These are phyloP conservation scores for Apeira syringaria DNA, from an alignment of 2,888 invertebrate genomes.

Conservation along the genomic window DNA sequence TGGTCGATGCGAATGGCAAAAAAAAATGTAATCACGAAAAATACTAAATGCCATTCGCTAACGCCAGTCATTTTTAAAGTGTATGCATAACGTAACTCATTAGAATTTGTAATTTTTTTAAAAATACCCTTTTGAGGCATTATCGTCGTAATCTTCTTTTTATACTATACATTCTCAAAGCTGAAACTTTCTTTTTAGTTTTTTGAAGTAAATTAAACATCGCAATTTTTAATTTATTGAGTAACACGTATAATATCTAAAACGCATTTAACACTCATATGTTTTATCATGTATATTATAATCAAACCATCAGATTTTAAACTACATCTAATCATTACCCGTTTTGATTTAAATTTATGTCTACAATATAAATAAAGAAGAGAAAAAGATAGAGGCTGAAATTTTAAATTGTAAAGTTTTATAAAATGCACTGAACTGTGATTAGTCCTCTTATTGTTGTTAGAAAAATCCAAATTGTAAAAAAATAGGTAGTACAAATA, in stretches of 20 bases:
- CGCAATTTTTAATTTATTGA: no score
- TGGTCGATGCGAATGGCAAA: conserved; percentile 6
- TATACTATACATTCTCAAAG: no score
- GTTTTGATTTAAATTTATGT: conserved; percentile 3
- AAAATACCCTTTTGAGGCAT: no score
- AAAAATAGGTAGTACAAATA: conserved; percentile 39
- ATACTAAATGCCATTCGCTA: conserved; percentile 4
- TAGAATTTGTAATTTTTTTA: no score
- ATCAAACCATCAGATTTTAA: no score
- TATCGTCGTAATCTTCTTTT: no score
- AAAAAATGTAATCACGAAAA: conserved; percentile 8
- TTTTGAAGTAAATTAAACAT: no score
- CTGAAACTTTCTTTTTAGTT: no score
- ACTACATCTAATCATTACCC: conserved; percentile 1
- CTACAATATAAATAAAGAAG: conserved; percentile 5
- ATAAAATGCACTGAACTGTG: conserved; percentile 42
- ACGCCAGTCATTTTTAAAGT: conserved; percentile 3
- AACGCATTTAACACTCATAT: no score
- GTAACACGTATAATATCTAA: no score
- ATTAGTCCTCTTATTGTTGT: conserved; percentile 38
- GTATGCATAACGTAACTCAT: conserved; percentile 14
- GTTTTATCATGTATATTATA: no score
- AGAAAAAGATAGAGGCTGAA: conserved; percentile 15
- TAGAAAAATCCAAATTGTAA: conserved; percentile 40
- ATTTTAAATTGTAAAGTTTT: conserved; percentile 3